These are phyloP conservation scores for Hydrocynus forskahlii DNA, from an alignment of 2,797 vertebrate genomes.

Conservation along the genomic window DNA sequence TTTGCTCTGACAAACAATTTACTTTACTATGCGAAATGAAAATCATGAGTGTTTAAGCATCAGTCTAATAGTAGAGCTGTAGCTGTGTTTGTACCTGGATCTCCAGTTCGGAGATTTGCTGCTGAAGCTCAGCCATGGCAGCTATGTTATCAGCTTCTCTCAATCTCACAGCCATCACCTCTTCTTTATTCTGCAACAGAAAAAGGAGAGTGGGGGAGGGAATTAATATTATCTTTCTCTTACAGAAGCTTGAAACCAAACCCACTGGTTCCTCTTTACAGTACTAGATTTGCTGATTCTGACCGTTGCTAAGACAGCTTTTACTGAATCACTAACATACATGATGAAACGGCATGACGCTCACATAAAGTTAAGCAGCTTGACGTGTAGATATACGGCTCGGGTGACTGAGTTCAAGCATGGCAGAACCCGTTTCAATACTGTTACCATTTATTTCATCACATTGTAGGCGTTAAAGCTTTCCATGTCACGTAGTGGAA, in stretches of 20 bases:
- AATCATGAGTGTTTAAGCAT: neutral
- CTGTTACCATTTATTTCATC: neutral
- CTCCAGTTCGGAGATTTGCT: slow-evolving; percentile 96
- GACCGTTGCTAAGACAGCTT: slow-evolving; percentile 33
- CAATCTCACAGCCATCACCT: slow-evolving; percentile 95
- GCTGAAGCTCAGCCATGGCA: slow-evolving; percentile 95
- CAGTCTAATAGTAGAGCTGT: neutral
- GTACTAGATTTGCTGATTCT: slow-evolving; percentile 39
- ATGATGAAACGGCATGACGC: slow-evolving; percentile 37
- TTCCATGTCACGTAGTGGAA: slow-evolving; percentile 5
- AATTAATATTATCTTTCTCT: slow-evolving; percentile 30
- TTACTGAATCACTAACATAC: slow-evolving; percentile 11
- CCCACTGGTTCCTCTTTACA: slow-evolving; percentile 54
- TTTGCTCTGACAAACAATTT: neutral
- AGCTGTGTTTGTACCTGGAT: slow-evolving; percentile 86
- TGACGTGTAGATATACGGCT: neutral
- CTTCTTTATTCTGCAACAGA: slow-evolving; percentile 89
- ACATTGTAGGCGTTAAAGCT: neutral
- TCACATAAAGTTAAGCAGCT: neutral
- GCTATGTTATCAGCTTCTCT: slow-evolving; percentile 97
- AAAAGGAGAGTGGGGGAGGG: neutral
- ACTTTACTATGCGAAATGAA: neutral
- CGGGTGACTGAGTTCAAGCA: slow-evolving; percentile 5
- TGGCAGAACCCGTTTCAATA: neutral
- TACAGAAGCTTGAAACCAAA: slow-evolving; percentile 56